Base-by-base conservation (phyloP, 2,797 vertebrate genomes). In the Diceros bicornis region DNA sequence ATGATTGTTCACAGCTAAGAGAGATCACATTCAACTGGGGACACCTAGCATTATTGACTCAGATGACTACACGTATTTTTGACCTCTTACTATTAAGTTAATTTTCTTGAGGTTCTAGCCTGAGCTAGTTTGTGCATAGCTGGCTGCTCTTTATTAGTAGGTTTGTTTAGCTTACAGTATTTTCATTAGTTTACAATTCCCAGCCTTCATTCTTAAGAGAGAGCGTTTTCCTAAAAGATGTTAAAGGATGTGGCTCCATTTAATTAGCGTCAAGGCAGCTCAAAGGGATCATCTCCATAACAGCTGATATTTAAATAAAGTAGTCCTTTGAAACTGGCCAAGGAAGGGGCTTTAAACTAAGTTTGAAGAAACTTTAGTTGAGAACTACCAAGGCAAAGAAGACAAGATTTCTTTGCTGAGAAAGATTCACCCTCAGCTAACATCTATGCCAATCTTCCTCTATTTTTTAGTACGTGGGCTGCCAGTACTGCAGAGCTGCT, bases 121-220 rank as follows among this genome's bases (percentile, higher is more conserved):
- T 71, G 12, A 18, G 27, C 9, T 44, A 52, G 10, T 84, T 55
- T 62, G 17, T 64, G 17, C 34, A 57, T 44, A 57, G 44, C n/a
- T 72, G 66, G 7, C 27, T 62, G 13, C 7, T 84, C n/a, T 71
- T 93, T 85, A n/a, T 91, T 52, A 50, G 52, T 59, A 74, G 9
- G 8, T 82, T 94, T 91, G 27, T 93, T 96, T 69, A 88, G 44
- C 55, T 81, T 93, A 7, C 9, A 64, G 52, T 96, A 52, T 91
- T 77, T 93, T 95, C 23, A 69, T 79, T 93, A 83, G 50, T 88
- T 88, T 96, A 37, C 32, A 85, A 84, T 84, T 88, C n/a, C 66
- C 17, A 84, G n/a, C 14, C 29, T 62, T 97, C 69, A 57, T 85
- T 88, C 64, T 32, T 88, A 44, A 34, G 27, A 93, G 41, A 91